Base-by-base conservation (phyloP, 2,797 vertebrate species). In the Sebastes glaucus region DNA sequence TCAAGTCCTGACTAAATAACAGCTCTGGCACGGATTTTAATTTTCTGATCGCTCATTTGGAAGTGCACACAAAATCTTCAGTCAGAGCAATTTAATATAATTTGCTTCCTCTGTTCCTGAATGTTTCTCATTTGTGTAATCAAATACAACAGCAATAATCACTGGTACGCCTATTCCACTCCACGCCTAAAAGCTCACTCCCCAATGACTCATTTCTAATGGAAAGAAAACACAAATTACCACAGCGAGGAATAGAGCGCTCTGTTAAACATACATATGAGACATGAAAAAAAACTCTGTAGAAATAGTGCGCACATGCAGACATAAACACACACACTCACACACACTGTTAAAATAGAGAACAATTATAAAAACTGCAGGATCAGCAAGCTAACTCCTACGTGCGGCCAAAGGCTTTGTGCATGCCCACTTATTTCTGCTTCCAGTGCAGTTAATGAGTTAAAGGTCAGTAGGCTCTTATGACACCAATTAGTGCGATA, bases 401-500 rank as follows among this genome's bases (percentile, higher is more conserved):
- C 42, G 32, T 81, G 74, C 60, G 35, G 68, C 70, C 69, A 67
- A 62, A 78, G 77, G 74, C 81, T 85, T 79, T 67, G 66, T 74
- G 82, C 85, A 75, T 66, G 71, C 69, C 0, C 52, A 76, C 74
- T 83, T 81, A 68, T 78, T 89, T 87, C 82, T 82, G 86, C 85
- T 82, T 87, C 85, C 87, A 65, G 49, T 74, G 88, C 88, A 75
- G 86, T 73, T 92, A 94, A 93, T 83, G 91, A 91, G 91, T 91
- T 86, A 91, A 93, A 94, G 93, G 95, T 94, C 92, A 92, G 59
- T 35, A 59, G 78, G 79, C 69, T 90, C 76, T 83, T 85, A 83
- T 93, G 91, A 93, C 93, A 93, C 92, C 91, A 93, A 94, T 95
- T 95, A 95, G 85, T 87, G 83, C 70, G 88, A 84, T 84, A 84